Conservation (phyloP, 2,888 invertebrate species). For the Archips xylosteana region DNA sequence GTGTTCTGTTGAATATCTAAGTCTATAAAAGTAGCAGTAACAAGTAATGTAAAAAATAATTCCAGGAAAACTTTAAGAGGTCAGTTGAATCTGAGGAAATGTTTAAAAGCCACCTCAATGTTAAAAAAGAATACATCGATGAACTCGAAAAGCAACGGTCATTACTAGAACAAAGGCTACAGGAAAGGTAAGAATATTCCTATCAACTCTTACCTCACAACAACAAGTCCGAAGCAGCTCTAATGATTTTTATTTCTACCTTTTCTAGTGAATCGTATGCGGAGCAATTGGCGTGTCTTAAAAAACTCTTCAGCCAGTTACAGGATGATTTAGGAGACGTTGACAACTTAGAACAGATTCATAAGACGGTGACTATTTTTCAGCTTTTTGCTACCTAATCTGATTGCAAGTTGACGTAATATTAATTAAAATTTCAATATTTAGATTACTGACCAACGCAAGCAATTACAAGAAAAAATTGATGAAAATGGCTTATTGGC, state of each 20-base stretch:
- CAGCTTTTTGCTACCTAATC: neutral
- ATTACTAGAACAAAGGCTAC: constrained; percentile 60
- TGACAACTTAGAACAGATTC: constrained; percentile 65
- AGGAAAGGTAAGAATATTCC: constrained; percentile 58
- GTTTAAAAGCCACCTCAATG: constrained; percentile 56
- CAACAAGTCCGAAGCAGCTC: neutral
- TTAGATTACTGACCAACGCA: constrained; percentile 66
- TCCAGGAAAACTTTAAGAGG: constrained; percentile 61
- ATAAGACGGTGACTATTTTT: constrained; percentile 60
- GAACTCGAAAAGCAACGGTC: constrained; percentile 64
- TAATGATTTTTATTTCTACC: neutral
- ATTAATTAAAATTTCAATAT: neutral
- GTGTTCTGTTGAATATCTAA: too few relatives aligned
- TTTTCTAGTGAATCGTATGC: constrained; percentile 69
- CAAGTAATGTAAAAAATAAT: constrained; percentile 27
- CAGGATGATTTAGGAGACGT: constrained; percentile 71
- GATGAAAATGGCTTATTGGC: constrained; percentile 62
- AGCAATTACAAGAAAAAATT: constrained; percentile 60
- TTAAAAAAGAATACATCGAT: constrained; percentile 62
- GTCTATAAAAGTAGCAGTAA: neutral
- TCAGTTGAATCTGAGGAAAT: constrained; percentile 53
- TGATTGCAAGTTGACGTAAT: neutral
- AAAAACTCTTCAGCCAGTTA: constrained; percentile 64
- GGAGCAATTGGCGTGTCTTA: constrained; percentile 63
- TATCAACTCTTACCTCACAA: neutral